Evolutionary conservation across 1,140 invertebrate genomes (phyloP).

Genomic region (Lepidurus apus): DNA sequence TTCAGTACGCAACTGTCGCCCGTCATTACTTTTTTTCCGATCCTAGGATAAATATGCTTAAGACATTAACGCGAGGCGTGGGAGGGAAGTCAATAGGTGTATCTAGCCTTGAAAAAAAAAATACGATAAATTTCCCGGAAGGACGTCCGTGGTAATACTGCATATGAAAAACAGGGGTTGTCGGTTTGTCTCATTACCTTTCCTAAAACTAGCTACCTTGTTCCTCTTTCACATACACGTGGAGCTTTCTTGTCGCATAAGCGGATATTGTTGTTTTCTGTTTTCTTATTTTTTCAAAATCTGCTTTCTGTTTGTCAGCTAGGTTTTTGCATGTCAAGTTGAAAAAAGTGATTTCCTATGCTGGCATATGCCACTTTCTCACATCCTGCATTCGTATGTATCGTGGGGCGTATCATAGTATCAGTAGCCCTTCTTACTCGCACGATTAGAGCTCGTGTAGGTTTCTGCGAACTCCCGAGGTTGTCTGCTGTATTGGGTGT

Average conservation of each 20-base stretch:
- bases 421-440: neutral
- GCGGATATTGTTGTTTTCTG: neutral
- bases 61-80: neutral
- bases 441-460: conserved; percentile 4
- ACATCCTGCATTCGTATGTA: neutral
- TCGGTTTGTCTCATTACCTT: neutral
- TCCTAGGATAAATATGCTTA: neutral
- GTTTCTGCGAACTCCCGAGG: neutral
- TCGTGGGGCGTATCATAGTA: neutral
- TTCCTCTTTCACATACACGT: neutral
- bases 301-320: neutral
- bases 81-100: neutral
- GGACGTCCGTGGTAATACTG: neutral
- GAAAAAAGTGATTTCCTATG: neutral
- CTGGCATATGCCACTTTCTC: neutral
- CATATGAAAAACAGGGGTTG: neutral
- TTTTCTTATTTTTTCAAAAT: neutral
- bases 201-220: neutral
- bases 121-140: neutral
- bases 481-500: neutral
- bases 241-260: neutral
- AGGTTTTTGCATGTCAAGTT: neutral
- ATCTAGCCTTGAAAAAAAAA: neutral
- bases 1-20: conserved; percentile 5
- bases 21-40: neutral